phyloP scores from a whole-genome alignment of 1,140 invertebrate genomes.

The Eciton burchellii region DNA sequence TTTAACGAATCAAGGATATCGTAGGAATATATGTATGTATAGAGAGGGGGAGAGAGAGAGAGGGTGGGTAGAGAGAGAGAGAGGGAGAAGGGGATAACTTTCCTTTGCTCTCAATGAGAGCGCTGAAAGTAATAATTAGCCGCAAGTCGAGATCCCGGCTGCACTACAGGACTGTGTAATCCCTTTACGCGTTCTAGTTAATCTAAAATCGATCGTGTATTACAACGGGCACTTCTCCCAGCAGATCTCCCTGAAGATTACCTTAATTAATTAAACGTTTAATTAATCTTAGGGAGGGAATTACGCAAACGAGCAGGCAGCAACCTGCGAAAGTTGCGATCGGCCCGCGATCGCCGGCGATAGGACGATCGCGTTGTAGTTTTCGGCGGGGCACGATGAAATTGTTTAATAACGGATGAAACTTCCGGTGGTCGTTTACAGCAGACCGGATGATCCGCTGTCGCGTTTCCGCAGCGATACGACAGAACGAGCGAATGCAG shows the following conservation, averaged over 20 bases:
- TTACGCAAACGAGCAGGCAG: background rate
- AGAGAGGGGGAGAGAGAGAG: no score
- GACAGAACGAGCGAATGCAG: slow-evolving; percentile 59
- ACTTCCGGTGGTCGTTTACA: slow-evolving; percentile 67
- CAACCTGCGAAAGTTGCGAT: slow-evolving; percentile 2
- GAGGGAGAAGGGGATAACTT: no score
- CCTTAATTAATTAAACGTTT: slow-evolving; percentile 21
- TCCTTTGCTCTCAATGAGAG: background rate
- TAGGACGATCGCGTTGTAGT: background rate
- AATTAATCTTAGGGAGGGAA: slow-evolving; percentile 25
- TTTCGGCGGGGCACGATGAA: slow-evolving; percentile 44
- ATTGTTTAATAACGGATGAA: slow-evolving; percentile 75
- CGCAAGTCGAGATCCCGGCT: background rate
- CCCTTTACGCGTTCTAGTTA: background rate
- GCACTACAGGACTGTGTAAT: background rate
- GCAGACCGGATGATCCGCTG: slow-evolving; percentile 70
- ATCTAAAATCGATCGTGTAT: background rate
- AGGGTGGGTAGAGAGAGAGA: no score
- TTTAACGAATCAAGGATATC: no score
- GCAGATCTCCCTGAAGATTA: slow-evolving; percentile 1
- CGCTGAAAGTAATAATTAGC: background rate
- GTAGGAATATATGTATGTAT: no score
- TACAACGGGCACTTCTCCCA: background rate
- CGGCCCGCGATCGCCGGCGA: background rate
- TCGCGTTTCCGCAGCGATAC: slow-evolving; percentile 64